Evolutionary conservation across 2,888 invertebrate genomes (phyloP).

Genomic region (Camptogramma bilineatum): DNA sequence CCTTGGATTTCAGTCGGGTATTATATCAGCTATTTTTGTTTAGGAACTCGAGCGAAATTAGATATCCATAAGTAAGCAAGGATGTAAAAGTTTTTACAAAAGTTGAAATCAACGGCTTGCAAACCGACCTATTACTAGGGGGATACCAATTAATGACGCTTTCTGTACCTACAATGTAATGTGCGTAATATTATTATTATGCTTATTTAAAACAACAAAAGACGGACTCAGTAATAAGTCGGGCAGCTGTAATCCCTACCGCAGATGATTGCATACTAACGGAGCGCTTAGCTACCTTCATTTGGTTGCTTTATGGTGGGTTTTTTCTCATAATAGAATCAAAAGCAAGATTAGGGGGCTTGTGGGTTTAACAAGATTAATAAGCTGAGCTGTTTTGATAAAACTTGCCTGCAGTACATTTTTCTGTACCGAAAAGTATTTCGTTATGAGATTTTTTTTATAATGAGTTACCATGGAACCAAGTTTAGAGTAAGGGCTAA

Average conservation of each 20-base stretch:
- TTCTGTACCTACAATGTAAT: no score
- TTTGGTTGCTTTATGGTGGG: conserved; percentile 25
- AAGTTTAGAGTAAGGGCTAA: no score
- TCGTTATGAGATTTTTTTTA: no score
- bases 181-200: not conserved
- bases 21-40: no score
- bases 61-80: no score
- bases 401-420: not conserved
- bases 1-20: no score
- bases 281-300: conserved; percentile 29
- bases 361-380: conserved; percentile 29
- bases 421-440: not conserved
- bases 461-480: no score
- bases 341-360: conserved; percentile 20
- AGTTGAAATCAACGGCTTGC: no score
- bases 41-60: no score
- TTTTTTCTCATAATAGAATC: conserved; percentile 33
- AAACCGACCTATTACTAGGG: no score
- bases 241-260: not conserved
- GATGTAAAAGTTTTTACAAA: no score
- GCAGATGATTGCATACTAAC: conserved; percentile 25
- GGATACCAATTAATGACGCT: no score
- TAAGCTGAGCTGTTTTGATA: conserved; percentile 14
- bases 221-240: not conserved
- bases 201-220: not conserved